Base-by-base conservation (phyloP, 1,140 invertebrate species). In the Muscidifurax raptorellus region DNA sequence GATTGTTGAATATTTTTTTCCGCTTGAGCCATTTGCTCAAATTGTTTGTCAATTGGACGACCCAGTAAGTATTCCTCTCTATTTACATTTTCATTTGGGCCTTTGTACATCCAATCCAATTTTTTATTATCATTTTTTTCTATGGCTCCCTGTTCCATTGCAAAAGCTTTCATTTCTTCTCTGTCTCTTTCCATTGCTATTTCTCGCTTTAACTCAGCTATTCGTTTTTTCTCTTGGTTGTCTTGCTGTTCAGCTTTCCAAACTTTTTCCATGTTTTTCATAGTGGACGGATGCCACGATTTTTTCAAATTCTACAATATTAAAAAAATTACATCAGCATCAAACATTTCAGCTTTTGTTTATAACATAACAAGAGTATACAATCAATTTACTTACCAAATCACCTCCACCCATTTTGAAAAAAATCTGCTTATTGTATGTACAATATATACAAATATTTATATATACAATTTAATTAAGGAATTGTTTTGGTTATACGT, bases 21-120 rank as follows among this genome's bases (percentile, higher is more conserved):
- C 47, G 94, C 91, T 84, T 94, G 93, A 85, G 95, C 93, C 27
- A 96, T 86, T 84, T 95, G 93, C 85, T 97, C 96, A 92, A 97
- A 96, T 69, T 95, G 95, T 92, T 97, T 98, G 89, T 99, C 98
- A 84, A 99, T 95, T 80, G 95, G 93, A 88, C 96, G 96, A 1
- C 98, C 98, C n/a, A 97, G 92, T 3, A 99, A 93, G 94, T 98
- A 99, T 84, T 98, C 97, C 90, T 99, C 98, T 52, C 96, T 92
- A 86, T 98, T 96, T 7, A 96, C 94, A 82, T 94, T 92, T 87
- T 96, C 95, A 87, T 96, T 95, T 13, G 96, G 95, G 87, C 96
- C 96, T 94, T 97, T 97, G 90, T 98, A 98, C 97, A 98, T 98
- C 97, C 98, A 99, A 89, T 98, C 96, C 69, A 98, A 90, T 85